A percentile compares a stretch with the other conserved stretches of the same genome.
Conservation (phyloP, 1,140 invertebrate genomes). For the Galleria mellonella region DNA sequence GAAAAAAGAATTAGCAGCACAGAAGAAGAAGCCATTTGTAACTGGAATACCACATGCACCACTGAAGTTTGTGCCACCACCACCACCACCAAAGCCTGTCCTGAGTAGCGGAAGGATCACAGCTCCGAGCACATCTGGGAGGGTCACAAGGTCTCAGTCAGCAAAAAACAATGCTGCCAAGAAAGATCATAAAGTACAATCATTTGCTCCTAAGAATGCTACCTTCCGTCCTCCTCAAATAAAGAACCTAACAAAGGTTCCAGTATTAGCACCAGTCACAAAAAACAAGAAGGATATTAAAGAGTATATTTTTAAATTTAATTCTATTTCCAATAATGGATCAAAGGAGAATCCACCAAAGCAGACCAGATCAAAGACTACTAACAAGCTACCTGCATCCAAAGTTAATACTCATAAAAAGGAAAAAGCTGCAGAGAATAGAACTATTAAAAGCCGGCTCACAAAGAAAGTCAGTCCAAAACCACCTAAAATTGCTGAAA, state of each 20-base stretch:
- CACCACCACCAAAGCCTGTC: conserved; percentile 14
- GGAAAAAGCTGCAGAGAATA: not conserved
- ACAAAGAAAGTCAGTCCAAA: not conserved
- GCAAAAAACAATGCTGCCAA: conserved; percentile 17
- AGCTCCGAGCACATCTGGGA: conserved; percentile 44
- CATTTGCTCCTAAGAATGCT: conserved; percentile 58
- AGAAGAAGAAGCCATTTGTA: conserved; percentile 57
- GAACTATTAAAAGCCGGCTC: not conserved
- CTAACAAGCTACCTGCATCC: conserved; percentile 1
- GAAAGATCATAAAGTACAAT: conserved; percentile 12
- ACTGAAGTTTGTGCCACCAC: conserved; percentile 38
- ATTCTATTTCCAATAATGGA: conserved; percentile 5
- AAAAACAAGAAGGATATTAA: conserved; percentile 18
- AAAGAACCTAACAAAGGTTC: conserved; percentile 24
- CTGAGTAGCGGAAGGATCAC: not conserved
- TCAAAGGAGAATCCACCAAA: conserved; percentile 4
- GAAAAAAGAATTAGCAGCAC: conserved; percentile 34
- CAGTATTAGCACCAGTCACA: conserved; percentile 13
- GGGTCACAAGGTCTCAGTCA: conserved; percentile 49
- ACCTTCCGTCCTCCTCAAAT: conserved; percentile 39
- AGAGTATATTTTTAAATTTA: conserved; percentile 21
- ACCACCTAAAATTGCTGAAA: conserved; percentile 3
- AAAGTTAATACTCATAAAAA: not conserved
- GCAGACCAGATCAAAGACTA: conserved; percentile 7
- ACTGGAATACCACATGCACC: conserved; percentile 30